Percentiles rank a stretch among this genome's conserved stretches.
Evolutionary conservation across 2,888 invertebrate species (phyloP).

Genomic region (Drosophila neutralis): DNA sequence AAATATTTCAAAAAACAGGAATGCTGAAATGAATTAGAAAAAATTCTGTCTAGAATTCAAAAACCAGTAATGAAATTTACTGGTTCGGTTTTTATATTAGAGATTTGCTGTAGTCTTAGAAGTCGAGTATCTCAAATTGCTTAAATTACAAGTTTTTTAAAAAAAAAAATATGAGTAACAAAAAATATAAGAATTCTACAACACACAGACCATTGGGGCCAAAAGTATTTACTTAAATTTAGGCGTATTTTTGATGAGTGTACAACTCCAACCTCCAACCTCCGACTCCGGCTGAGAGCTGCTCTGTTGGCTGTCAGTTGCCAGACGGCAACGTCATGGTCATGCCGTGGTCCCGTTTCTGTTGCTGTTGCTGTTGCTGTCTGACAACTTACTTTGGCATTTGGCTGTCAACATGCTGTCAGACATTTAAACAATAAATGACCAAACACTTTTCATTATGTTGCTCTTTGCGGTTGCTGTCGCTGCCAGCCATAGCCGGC

Average conservation of each 20-base stretch:
- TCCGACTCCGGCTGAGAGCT: conserved; percentile 9
- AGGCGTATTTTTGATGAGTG: not conserved
- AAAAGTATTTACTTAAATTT: not conserved
- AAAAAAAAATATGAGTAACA: no score
- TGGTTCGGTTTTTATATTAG: no score
- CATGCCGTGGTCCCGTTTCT: conserved; percentile 59
- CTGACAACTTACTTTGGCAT: conserved; percentile 80
- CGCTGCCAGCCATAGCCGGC: conserved; percentile 20
- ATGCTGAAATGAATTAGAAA: no score
- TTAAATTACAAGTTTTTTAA: no score
- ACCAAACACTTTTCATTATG: conserved; percentile 80
- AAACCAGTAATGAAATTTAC: no score
- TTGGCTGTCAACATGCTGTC: conserved; percentile 81
- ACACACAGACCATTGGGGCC: fast-evolving
- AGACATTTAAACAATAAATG: conserved; percentile 79
- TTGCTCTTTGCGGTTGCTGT: conserved; percentile 76
- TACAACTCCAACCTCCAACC: conserved; percentile 1
- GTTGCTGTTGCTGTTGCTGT: conserved; percentile 55
- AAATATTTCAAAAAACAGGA: no score
- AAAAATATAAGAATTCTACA: not conserved
- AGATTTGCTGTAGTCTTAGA: no score
- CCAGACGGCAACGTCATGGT: conserved; percentile 54
- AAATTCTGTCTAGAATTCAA: no score
- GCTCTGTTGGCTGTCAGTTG: conserved; percentile 23
- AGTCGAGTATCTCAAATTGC: no score